These are phyloP conservation scores for Chrysemys picta DNA, from an alignment of 2,113 vertebrate genomes.

Conservation along the genomic window DNA sequence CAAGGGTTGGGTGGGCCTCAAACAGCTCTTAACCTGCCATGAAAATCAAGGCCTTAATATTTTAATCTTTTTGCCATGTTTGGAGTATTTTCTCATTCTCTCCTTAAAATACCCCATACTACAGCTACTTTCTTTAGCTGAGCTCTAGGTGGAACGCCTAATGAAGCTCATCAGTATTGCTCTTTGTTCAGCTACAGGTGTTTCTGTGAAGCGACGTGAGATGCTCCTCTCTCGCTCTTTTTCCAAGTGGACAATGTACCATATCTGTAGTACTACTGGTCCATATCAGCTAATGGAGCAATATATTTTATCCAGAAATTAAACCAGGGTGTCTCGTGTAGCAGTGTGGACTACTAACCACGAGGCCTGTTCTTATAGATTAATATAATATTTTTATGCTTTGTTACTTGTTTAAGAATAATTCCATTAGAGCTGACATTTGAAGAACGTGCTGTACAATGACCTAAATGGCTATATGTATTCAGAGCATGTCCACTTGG, in stretches of 20 bases:
- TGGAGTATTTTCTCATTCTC: conserved; percentile 2
- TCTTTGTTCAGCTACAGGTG: neutral
- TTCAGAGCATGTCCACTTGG: neutral
- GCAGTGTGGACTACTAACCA: neutral
- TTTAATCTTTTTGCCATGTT: neutral
- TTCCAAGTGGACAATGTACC: neutral
- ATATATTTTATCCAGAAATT: neutral
- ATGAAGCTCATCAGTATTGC: neutral
- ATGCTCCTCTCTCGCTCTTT: neutral
- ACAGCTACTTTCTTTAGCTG: neutral
- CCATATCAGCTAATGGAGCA: neutral
- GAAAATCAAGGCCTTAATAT: neutral
- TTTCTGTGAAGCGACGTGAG: neutral
- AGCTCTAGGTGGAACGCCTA: neutral
- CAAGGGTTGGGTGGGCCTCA: neutral
- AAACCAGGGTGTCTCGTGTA: neutral
- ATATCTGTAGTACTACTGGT: neutral
- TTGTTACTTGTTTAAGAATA: conserved; percentile 1
- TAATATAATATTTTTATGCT: neutral
- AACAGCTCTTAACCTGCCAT: neutral
- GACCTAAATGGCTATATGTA: neutral
- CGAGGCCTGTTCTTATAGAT: neutral
- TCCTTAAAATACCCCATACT: neutral
- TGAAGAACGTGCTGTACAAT: neutral
- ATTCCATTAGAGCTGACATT: neutral